Base-by-base conservation (phyloP, 2,113 vertebrate genomes). In the Eublepharis macularius region DNA sequence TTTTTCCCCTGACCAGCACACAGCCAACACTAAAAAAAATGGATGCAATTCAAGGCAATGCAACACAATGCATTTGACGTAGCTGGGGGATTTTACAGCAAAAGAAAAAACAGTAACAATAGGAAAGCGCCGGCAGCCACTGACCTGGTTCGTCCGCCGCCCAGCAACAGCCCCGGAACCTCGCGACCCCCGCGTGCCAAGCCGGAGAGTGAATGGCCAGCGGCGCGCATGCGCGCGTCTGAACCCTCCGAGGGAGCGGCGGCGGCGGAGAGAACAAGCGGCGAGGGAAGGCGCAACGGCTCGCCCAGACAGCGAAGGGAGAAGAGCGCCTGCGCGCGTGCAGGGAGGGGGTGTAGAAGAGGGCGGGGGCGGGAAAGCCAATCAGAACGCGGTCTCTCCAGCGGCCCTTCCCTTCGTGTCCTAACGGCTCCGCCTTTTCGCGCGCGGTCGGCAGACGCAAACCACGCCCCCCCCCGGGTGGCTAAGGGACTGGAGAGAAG, bases 81-180 rank as follows among this genome's bases (percentile, higher is more conserved):
- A n/a, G n/a, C n/a, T n/a, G n/a, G n/a, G n/a, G n/a, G n/a, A n/a
- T n/a, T n/a, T n/a, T n/a, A n/a, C n/a, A n/a, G n/a, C n/a, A n/a
- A n/a, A n/a, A n/a, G n/a, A n/a, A n/a, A n/a, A n/a, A n/a, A n/a
- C n/a, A n/a, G n/a, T n/a, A n/a, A n/a, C n/a, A n/a, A n/a, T n/a
- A n/a, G n/a, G n/a, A n/a, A 29, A 63, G 60, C 60, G 2, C 1
- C 2, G 60, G 29, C 26, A 4, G 7, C 54, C 76, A 63, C 83
- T 85, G 39, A 85, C 83, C 83, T 57, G 83, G 3, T 85, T 14
- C 21, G 68, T 66, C 29, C 19, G 65, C 66, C n/a, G 57, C 77
- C 77, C 77, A 39, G 76, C 76, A n/a, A 65, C 57, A 65, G 54
- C 49, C 2, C 14, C 19, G 78, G 65, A 32, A 36, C 75, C 63